A percentile compares a stretch with the other conserved stretches of the same genome.
Conservation (phyloP, 64 coral and sea anemone genomes). For the Orbicella faveolata region DNA sequence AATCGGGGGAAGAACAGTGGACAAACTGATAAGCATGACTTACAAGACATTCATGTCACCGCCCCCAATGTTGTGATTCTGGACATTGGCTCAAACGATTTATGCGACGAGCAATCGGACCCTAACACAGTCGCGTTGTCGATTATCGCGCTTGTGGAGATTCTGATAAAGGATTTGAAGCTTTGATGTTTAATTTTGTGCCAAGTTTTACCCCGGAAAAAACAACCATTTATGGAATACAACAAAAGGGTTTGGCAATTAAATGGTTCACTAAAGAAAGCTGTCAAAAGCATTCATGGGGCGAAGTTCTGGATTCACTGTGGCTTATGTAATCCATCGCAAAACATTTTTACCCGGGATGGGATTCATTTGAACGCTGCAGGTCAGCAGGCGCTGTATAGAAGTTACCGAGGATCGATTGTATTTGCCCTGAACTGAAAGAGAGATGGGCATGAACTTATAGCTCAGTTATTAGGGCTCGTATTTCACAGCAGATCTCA, state of each 20-base stretch:
- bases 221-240: neutral
- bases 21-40: too few relatives aligned
- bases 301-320: neutral
- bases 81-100: too few relatives aligned
- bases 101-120: neutral
- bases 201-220: neutral
- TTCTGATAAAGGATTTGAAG: neutral
- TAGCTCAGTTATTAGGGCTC: too few relatives aligned
- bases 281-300: neutral
- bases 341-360: neutral
- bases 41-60: too few relatives aligned
- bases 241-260: neutral
- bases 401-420: too few relatives aligned
- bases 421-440: too few relatives aligned
- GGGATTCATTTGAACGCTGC: neutral
- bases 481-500: too few relatives aligned
- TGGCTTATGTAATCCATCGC: neutral
- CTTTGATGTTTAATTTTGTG: neutral
- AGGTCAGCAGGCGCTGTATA: too few relatives aligned
- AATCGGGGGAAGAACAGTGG: too few relatives aligned
- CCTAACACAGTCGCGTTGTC: neutral
- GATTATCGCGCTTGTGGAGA: neutral
- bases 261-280: neutral
- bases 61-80: too few relatives aligned
- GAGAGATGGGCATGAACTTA: too few relatives aligned